Evolutionary conservation across 2,888 invertebrate species (phyloP).

Genomic region (Caenorhabditis japonica): DNA sequence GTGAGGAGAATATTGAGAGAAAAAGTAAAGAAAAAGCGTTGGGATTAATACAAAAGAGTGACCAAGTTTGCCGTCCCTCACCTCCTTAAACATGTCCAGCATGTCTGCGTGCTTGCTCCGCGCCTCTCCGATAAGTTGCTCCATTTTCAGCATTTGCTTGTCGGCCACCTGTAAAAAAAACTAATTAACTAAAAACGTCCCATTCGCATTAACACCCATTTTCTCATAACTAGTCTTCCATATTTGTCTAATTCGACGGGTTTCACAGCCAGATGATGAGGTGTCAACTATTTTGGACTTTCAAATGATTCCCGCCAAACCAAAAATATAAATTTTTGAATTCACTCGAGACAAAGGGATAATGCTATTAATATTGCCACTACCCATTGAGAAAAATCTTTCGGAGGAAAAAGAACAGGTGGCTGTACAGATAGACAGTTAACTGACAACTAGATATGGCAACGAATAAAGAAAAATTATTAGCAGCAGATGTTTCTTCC

Average conservation of each 20-base stretch:
- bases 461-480: too few species aligned
- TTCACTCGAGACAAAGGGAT: background rate
- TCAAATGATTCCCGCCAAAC: too few species aligned
- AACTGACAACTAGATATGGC: too few species aligned
- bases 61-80: too few species aligned
- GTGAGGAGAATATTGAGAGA: background rate
- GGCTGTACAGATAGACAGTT: background rate
- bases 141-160: conserved; percentile 72
- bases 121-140: conserved; percentile 85
- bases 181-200: too few species aligned
- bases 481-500: conserved; percentile 13
- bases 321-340: background rate
- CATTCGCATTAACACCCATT: too few species aligned
- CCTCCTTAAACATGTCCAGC: conserved; percentile 71
- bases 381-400: background rate
- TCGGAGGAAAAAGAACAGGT: background rate
- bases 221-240: too few species aligned
- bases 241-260: too few species aligned
- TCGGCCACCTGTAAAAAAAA: conserved; percentile 68
- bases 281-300: too few species aligned
- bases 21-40: background rate
- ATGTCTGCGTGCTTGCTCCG: conserved; percentile 86
- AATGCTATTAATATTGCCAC: background rate
- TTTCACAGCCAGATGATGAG: too few species aligned
- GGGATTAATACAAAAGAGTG: too few species aligned